Base-by-base conservation (phyloP, 1,140 invertebrate genomes). In the Drosophila bifasciata region DNA sequence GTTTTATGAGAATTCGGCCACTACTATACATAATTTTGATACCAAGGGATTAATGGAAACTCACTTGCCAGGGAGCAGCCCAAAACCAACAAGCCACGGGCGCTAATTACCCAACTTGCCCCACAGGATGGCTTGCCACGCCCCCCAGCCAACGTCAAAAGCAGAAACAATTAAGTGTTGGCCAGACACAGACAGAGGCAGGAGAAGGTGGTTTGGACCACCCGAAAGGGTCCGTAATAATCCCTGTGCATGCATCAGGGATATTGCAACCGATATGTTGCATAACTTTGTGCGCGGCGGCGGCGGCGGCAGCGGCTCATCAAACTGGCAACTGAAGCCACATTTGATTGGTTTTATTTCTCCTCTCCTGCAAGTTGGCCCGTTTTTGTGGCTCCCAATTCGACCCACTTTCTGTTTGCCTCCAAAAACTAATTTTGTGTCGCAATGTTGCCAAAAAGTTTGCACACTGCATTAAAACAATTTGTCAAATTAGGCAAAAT, bases 401-500 rank as follows among this genome's bases (percentile, higher is more conserved):
- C 60, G 16, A 56, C 28, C 59, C 40, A 74, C 39, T 72, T 63
- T 45, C 28, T 39, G 23, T 32, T 53, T 50, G 36, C 48, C 40
- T 50, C 59, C 40, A 25, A 57, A 67, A 85, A 85, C 80, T 85
- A 85, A 85, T 85, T 85, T 85, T 85, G 72, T 75, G 48, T 59
- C 49, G 59, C 80, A 61, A 70, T 84, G 76, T 66, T 55, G 58
- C 51, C 51, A 51, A 66, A 86, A 85, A 77, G 81, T 84, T 84
- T 75, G 62, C 79, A 63, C 70, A 72, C 81, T 52, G 62, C 76
- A 71, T 79, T 84, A 77, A 85, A 85, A 86, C 81, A 85, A 86
- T 85, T 85, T 85, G 76, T 86, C 81, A 86, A 85, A 85, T 85
- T 86, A 85, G 71, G 81, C 81, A 77, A 86, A 86, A 86, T 68